Evolutionary conservation across 2,797 vertebrate genomes (phyloP).

Genomic region (Pseudochromis fuscus): DNA sequence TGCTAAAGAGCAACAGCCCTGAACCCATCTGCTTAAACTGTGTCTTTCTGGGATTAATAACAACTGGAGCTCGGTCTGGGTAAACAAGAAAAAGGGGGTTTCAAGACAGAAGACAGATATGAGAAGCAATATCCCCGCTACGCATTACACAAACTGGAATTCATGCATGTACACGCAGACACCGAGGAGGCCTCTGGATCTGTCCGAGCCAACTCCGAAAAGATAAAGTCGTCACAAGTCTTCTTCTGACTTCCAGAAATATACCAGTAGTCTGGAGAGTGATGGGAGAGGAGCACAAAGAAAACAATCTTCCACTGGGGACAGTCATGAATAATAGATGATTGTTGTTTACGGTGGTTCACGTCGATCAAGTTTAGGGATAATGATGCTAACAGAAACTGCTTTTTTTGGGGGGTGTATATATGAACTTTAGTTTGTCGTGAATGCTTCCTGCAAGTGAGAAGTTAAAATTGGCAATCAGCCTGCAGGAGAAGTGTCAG

Average conservation of each 20-base stretch:
- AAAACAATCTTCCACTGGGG: slow-evolving; percentile 14
- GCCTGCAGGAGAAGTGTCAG: not conserved
- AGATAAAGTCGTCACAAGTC: slow-evolving; percentile 30
- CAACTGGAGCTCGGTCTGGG: slow-evolving; percentile 37
- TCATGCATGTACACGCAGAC: not conserved
- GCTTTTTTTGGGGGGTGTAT: not conserved
- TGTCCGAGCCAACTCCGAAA: slow-evolving; percentile 20
- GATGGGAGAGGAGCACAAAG: slow-evolving; percentile 6
- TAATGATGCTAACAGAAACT: not conserved
- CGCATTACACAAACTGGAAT: slow-evolving; percentile 8
- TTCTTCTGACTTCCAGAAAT: slow-evolving; percentile 43
- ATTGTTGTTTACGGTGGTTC: slow-evolving; percentile 1
- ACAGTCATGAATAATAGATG: slow-evolving; percentile 43
- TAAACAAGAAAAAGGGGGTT: slow-evolving; percentile 37
- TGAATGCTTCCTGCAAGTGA: not conserved
- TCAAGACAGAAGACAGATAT: not conserved
- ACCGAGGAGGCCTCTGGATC: slow-evolving; percentile 10
- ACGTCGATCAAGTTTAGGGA: not conserved
- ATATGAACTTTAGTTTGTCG: slow-evolving; percentile 1
- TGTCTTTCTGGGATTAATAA: slow-evolving; percentile 26
- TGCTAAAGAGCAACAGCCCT: slow-evolving; percentile 4
- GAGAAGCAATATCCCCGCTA: slow-evolving; percentile 4
- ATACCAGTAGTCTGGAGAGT: slow-evolving; percentile 40
- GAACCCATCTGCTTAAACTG: slow-evolving; percentile 25
- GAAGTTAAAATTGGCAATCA: not conserved